Percentiles rank a stretch among this genome's conserved stretches.
These are phyloP conservation scores for Verasper variegatus DNA, from an alignment of 2,113 vertebrate genomes.

Conservation along the genomic window DNA sequence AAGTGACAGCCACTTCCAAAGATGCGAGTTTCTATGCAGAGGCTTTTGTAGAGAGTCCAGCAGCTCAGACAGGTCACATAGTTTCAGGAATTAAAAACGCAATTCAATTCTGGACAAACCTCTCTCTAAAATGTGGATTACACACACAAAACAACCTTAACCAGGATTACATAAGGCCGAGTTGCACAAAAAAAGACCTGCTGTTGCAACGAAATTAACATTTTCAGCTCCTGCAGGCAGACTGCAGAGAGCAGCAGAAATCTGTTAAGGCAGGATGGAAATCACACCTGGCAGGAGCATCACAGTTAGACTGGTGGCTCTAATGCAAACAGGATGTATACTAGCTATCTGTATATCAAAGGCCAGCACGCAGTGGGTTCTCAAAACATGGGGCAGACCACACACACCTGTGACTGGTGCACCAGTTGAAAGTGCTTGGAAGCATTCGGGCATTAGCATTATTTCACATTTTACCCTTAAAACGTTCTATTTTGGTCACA, in stretches of 20 bases:
- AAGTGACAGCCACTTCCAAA: slow-evolving; percentile 11
- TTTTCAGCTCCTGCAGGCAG: slow-evolving; percentile 20
- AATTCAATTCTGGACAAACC: slow-evolving; percentile 35
- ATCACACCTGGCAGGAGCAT: slow-evolving; percentile 47
- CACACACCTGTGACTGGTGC: slow-evolving; percentile 45
- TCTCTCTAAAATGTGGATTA: slow-evolving; percentile 51
- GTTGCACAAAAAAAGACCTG: slow-evolving; percentile 6
- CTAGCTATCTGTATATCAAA: slow-evolving; percentile 41
- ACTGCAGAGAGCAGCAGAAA: slow-evolving; percentile 12
- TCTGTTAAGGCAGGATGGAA: slow-evolving; percentile 29
- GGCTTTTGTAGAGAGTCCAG: slow-evolving; percentile 28
- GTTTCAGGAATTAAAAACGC: slow-evolving; percentile 61
- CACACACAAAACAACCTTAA: slow-evolving; percentile 25
- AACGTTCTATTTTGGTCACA: background rate
- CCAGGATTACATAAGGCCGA: slow-evolving; percentile 6
- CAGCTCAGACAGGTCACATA: slow-evolving; percentile 67
- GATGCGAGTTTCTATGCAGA: slow-evolving; percentile 19
- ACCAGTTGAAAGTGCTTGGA: background rate
- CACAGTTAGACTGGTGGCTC: slow-evolving; percentile 15
- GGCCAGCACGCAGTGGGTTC: slow-evolving; percentile 28
- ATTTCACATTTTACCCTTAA: background rate
- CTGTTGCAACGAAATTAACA: background rate
- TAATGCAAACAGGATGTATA: slow-evolving; percentile 62
- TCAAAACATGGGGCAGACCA: slow-evolving; percentile 29
- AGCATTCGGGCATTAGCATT: slow-evolving; percentile 1